A percentile compares a stretch with the other conserved stretches of the same genome.
phyloP scores from a whole-genome alignment of 2,797 vertebrate genomes.

The Urophycis tenuis region DNA sequence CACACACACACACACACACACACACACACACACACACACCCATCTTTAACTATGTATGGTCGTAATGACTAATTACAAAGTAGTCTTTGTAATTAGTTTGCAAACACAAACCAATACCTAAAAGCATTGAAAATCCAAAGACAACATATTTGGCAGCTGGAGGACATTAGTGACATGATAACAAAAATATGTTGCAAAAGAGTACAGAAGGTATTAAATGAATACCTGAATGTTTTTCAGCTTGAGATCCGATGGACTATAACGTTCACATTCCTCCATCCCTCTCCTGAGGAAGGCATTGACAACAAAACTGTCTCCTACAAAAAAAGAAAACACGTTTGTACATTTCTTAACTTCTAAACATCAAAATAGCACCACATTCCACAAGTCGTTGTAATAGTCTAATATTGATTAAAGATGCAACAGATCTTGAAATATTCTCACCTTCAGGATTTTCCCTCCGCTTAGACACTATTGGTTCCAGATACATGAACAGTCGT shows the following conservation, averaged over 20 bases:
- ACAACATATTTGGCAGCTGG: neutral
- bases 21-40: neutral
- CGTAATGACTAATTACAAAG: too few species aligned
- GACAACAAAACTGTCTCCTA: slow-evolving; percentile 80
- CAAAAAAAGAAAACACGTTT: slow-evolving; percentile 12
- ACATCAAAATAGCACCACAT: neutral
- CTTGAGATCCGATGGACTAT: slow-evolving; percentile 61
- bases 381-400: neutral
- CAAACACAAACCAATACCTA: neutral
- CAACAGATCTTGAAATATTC: slow-evolving; percentile 22
- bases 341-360: neutral
- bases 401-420: neutral
- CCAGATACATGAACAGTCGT: slow-evolving; percentile 32
- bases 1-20: slow-evolving; percentile 2
- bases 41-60: neutral
- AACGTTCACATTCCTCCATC: slow-evolving; percentile 71
- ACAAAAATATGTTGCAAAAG: too few species aligned
- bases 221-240: slow-evolving; percentile 70
- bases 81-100: neutral
- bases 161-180: neutral
- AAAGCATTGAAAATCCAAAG: neutral
- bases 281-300: slow-evolving; percentile 70
- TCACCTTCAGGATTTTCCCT: slow-evolving; percentile 84
- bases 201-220: neutral
- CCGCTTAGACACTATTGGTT: slow-evolving; percentile 66